Percentiles rank a stretch among this genome's conserved stretches.
These are phyloP conservation scores for Festucalex cinctus DNA, from an alignment of 2,113 vertebrate genomes.

Conservation along the genomic window DNA sequence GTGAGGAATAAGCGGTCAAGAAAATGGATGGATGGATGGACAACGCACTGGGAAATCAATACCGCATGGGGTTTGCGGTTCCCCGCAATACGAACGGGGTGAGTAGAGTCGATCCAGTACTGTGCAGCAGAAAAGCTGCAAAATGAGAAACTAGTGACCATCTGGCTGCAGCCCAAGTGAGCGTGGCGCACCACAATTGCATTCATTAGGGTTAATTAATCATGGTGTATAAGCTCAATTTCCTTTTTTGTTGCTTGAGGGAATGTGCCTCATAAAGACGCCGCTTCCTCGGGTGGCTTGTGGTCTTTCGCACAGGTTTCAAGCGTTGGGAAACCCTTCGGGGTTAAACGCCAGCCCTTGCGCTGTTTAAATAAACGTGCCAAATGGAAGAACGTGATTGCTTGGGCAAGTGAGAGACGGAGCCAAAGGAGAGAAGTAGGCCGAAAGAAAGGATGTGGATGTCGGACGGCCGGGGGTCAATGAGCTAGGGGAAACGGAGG, in stretches of 20 bases:
- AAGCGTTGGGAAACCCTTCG: slow-evolving; percentile 60
- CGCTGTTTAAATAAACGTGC: slow-evolving; percentile 66
- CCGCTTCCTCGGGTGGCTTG: slow-evolving; percentile 67
- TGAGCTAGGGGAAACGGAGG: slow-evolving; percentile 57
- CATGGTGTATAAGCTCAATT: slow-evolving; percentile 78
- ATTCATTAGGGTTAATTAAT: slow-evolving; percentile 78
- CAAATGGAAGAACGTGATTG: slow-evolving; percentile 59
- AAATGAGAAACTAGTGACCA: slow-evolving; percentile 62
- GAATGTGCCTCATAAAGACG: slow-evolving; percentile 71
- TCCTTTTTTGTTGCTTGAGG: slow-evolving; percentile 68
- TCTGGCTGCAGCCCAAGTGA: slow-evolving; percentile 74
- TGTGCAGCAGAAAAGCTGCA: neutral
- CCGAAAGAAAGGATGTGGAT: slow-evolving; percentile 51
- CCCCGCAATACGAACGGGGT: slow-evolving; percentile 8
- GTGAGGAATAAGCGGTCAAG: no score
- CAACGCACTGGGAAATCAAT: no score
- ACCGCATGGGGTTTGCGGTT: neutral
- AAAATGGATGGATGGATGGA: no score
- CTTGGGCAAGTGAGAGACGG: slow-evolving; percentile 61
- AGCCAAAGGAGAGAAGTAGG: slow-evolving; percentile 45
- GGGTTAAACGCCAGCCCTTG: slow-evolving; percentile 68
- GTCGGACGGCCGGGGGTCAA: slow-evolving; percentile 30
- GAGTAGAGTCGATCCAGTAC: neutral
- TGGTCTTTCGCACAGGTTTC: slow-evolving; percentile 68
- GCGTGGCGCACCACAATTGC: slow-evolving; percentile 73